Conservation (phyloP, 2,888 invertebrate species). For the Patella depressa region DNA sequence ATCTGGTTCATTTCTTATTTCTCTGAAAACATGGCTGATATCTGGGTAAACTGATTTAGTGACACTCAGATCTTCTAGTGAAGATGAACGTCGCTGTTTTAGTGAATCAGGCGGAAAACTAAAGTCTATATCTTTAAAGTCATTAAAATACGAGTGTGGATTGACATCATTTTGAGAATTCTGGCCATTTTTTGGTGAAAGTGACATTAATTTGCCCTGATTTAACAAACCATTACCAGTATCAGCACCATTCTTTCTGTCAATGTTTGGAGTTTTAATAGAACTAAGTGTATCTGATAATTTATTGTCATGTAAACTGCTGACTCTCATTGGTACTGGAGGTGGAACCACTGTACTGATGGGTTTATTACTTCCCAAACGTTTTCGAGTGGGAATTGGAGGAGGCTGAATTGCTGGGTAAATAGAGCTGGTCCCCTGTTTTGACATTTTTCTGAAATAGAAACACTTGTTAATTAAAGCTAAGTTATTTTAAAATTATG, state of each 20-base stretch:
- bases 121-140: conserved; percentile 58
- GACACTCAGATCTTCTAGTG: conserved; percentile 36
- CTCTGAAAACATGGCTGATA: conserved; percentile 57
- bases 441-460: background rate
- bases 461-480: no score
- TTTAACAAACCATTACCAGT: no score
- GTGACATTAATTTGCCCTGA: no score
- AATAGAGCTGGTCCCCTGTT: background rate
- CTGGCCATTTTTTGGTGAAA: no score
- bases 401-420: conserved; percentile 14
- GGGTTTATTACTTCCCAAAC: background rate
- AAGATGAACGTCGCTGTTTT: conserved; percentile 28
- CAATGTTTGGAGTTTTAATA: no score
- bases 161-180: background rate
- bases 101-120: conserved; percentile 14
- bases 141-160: conserved; percentile 34
- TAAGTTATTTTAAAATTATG: no score
- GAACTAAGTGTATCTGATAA: background rate
- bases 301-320: conserved; percentile 3
- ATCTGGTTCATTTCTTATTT: conserved; percentile 23
- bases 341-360: background rate
- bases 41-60: conserved; percentile 51
- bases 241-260: no score
- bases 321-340: conserved; percentile 8
- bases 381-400: conserved; percentile 16